Percentiles rank a stretch among this genome's conserved stretches.
phyloP scores from a whole-genome alignment of 2,888 invertebrate genomes.

The Dasypolia templi region DNA sequence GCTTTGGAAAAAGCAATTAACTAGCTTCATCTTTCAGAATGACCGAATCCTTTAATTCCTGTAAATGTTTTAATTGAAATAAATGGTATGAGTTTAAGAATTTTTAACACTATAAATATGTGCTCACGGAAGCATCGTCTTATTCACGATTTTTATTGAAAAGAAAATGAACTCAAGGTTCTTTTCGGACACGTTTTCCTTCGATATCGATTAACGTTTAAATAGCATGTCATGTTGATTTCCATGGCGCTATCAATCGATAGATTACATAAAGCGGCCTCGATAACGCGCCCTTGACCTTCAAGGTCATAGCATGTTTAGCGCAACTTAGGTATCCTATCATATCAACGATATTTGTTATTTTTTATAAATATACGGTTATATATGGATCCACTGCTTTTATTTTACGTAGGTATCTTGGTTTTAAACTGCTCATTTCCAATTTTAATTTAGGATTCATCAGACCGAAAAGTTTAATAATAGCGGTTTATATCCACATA shows the following conservation, averaged over 20 bases:
- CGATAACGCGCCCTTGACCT: constrained; percentile 58
- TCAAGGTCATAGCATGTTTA: constrained; percentile 49
- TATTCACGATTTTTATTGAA: background rate
- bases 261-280: constrained; percentile 33
- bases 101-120: background rate
- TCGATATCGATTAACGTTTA: constrained; percentile 30
- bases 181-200: background rate
- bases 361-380: constrained; percentile 16
- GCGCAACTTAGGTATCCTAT: constrained; percentile 2
- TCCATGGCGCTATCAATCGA: constrained; percentile 32
- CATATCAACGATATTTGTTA: constrained; percentile 12
- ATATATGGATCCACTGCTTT: background rate
- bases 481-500: constrained; percentile 20
- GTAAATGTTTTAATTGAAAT: background rate
- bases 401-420: background rate
- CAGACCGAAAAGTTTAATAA: constrained; percentile 23
- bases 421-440: constrained; percentile 10
- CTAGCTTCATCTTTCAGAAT: background rate
- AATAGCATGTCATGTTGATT: constrained; percentile 15
- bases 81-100: background rate
- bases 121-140: background rate
- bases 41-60: background rate
- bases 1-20: too few species aligned
- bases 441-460: constrained; percentile 33
- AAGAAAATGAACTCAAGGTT: constrained; percentile 8